phyloP scores from a whole-genome alignment of 2,113 vertebrate genomes.

The Albula glossodonta region DNA sequence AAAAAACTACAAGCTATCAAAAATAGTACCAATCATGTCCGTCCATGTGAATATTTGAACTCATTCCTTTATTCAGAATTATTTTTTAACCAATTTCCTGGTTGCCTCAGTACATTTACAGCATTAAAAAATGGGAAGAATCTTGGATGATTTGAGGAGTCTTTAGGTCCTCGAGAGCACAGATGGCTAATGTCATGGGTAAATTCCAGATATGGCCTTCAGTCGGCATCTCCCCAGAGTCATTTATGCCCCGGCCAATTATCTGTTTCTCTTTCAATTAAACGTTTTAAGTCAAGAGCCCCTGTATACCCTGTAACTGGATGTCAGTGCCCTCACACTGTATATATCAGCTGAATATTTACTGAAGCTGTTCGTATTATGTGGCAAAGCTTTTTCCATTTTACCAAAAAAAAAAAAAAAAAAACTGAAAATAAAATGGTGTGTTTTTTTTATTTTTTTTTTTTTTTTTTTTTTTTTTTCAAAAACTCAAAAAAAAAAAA shows the following conservation, averaged over 20 bases:
- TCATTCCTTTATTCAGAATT: neutral
- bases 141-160: neutral
- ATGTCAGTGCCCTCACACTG: neutral
- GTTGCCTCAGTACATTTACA: neutral
- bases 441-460: no score
- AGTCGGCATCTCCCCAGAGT: neutral
- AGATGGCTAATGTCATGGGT: conserved; percentile 5
- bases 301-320: neutral
- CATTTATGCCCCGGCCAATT: neutral
- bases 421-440: neutral
- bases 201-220: neutral
- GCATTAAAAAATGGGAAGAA: neutral
- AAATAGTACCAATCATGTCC: neutral
- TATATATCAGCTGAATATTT: neutral
- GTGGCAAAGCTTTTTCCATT: conserved; percentile 6
- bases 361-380: neutral
- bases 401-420: conserved; percentile 12
- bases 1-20: no score
- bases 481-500: neutral
- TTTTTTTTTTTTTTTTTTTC: neutral
- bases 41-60: neutral
- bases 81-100: neutral
- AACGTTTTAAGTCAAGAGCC: conserved; percentile 1
- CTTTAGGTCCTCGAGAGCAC: conserved; percentile 14
- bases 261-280: conserved; percentile 1